Percentiles rank a stretch among this genome's conserved stretches.
These are phyloP conservation scores for Adineta ricciae DNA, from an alignment of 2,888 invertebrate genomes.

Conservation along the genomic window DNA sequence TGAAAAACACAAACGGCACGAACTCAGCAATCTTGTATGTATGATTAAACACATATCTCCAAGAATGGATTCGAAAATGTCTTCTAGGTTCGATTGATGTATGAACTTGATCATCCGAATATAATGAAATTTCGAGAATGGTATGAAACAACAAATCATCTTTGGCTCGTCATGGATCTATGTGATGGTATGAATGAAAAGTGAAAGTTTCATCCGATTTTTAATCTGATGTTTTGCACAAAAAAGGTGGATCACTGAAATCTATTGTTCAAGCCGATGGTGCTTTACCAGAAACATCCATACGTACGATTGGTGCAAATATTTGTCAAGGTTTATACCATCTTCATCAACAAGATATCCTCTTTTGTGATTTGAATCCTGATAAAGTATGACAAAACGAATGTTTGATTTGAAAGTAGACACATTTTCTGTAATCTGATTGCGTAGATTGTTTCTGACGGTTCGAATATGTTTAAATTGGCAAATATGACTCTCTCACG, in stretches of 20 bases:
- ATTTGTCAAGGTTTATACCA: constrained; percentile 48
- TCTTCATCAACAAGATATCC: constrained; percentile 47
- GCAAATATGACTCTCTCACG: constrained; percentile 48
- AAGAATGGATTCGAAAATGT: not conserved
- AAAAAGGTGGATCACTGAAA: constrained; percentile 43
- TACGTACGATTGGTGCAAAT: constrained; percentile 43
- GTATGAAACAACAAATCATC: constrained; percentile 51
- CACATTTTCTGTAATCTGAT: not conserved
- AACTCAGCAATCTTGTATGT: constrained; percentile 49
- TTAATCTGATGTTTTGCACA: not conserved
- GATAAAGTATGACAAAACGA: constrained; percentile 41
- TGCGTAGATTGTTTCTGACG: constrained; percentile 47
- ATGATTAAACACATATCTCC: not conserved
- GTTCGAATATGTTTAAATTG: constrained; percentile 46
- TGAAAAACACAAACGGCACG: constrained; percentile 47
- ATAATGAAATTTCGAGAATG: constrained; percentile 50
- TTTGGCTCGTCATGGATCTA: constrained; percentile 51
- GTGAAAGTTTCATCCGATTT: not conserved
- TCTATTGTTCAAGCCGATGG: constrained; percentile 45
- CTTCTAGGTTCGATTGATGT: constrained; percentile 47
- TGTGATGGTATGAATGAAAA: constrained; percentile 16
- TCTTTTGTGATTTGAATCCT: constrained; percentile 49
- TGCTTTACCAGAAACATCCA: constrained; percentile 46
- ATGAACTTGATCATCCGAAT: constrained; percentile 47
- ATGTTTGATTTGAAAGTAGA: too few species aligned